phyloP scores from a whole-genome alignment of 2,797 vertebrate species.

The Lacerta viridis region DNA sequence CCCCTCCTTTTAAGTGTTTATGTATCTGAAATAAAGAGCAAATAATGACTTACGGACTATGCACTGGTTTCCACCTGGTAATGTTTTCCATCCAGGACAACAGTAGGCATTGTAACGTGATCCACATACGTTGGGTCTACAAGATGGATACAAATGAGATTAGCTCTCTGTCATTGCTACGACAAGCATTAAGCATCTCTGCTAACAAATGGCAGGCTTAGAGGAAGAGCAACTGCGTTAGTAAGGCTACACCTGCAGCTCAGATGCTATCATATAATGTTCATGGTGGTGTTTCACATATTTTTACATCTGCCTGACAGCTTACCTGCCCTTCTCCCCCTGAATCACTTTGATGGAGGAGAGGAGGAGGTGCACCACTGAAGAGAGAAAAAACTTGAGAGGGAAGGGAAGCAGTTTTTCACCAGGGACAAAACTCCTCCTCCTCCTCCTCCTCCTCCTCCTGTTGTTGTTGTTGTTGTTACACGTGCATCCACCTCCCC shows the following conservation, averaged over 20 bases:
- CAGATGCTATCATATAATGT: too few relatives aligned
- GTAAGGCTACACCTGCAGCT: not conserved
- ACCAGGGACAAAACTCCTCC: not conserved
- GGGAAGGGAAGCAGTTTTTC: not conserved
- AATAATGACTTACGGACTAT: slow-evolving; percentile 94
- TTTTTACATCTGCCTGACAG: not conserved
- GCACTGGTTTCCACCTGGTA: slow-evolving; percentile 98
- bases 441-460: too few relatives aligned
- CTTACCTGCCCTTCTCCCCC: not conserved
- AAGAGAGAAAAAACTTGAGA: not conserved
- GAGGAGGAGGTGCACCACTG: not conserved
- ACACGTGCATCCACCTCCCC: not conserved
- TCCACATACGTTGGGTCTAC: slow-evolving; percentile 97
- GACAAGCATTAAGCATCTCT: not conserved
- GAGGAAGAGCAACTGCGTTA: not conserved
- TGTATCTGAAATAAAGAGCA: slow-evolving; percentile 1
- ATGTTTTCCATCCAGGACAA: slow-evolving; percentile 98
- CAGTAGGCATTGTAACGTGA: slow-evolving; percentile 95
- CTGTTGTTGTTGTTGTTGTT: too few relatives aligned
- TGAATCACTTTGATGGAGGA: not conserved
- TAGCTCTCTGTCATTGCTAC: not conserved
- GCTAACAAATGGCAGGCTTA: not conserved
- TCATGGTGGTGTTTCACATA: not conserved
- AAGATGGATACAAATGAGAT: slow-evolving; percentile 59
- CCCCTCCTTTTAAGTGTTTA: not conserved